Evolutionary conservation across 2,888 invertebrate species (phyloP), one percentile per base, ranked within the genome.

Genomic region (Erebia ligea): DNA sequence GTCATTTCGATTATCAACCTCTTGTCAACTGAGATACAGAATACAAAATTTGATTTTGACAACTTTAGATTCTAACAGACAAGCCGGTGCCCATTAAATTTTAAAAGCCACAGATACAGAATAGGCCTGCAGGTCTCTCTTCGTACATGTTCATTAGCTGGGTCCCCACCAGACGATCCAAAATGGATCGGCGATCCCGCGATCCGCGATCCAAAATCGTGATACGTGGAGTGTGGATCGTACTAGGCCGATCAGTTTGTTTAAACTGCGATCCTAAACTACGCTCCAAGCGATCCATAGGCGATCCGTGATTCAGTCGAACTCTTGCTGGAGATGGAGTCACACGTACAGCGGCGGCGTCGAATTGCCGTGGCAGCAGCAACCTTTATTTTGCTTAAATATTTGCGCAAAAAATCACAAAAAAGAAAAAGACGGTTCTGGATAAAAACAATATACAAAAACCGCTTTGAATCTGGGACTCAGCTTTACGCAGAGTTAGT

Each of bases 191-290:
- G 54, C 72, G 72, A 76, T 75, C 74, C 71, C 72, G 76, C 73
- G 70, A 75, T 77, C 75, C 73, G 74, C 71, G 72, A 77, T 77
- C 76, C 77, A 75, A 62, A 70, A 76, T 76, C 77, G 72, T 73
- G 74, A 67, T 68, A 71, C 76, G 72, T 76, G 76, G 75, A 76
- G 52, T 17, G 48, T 48, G 48, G 48, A 48, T 75, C 73, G 70
- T 69, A n/a, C 64, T 72, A 68, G 62, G 68, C 21, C 73, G 70
- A 73, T 73, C 50, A 50, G 25, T 25, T 25, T 25, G 25, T 25
- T 25, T 25, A 25, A 25, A 25, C 25, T 25, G 25, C 25, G 25
- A 25, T 25, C 25, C 25, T 25, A 25, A 25, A 25, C 25, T 25
- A 25, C 71, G 76, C 70, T 75, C 73, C 76, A 70, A 73, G 71